A percentile compares a stretch with the other conserved stretches of the same genome.
Conservation (phyloP, 2,113 vertebrate genomes). For the Sialia sialis region DNA sequence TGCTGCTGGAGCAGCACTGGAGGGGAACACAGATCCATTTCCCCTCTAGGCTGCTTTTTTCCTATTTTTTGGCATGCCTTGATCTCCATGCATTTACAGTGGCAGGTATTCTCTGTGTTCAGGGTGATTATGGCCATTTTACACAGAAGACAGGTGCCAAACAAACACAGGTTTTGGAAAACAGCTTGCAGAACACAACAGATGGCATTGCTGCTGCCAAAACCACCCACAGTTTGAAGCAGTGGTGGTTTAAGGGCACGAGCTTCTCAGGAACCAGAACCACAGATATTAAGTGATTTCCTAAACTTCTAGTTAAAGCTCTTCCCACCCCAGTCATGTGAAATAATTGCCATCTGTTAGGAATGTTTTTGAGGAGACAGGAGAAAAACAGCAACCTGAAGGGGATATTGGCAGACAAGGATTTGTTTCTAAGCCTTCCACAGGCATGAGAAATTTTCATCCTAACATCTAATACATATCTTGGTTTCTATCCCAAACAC, state of each 20-base stretch:
- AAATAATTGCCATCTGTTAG: constrained; percentile 54
- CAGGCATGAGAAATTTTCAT: neutral
- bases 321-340: constrained; percentile 35
- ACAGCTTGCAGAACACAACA: constrained; percentile 10
- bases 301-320: constrained; percentile 26
- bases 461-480: neutral
- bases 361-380: neutral
- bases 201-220: constrained; percentile 26
- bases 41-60: neutral
- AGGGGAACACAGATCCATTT: neutral
- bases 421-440: neutral
- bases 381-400: neutral
- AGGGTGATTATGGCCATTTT: constrained; percentile 7
- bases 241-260: neutral
- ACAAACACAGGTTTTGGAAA: constrained; percentile 15
- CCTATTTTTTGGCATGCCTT: neutral
- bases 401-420: neutral
- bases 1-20: neutral
- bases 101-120: neutral
- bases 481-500: neutral
- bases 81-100: neutral
- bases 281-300: constrained; percentile 21
- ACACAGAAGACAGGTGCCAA: constrained; percentile 39
- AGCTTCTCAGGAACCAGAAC: constrained; percentile 1
- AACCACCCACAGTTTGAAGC: constrained; percentile 24